phyloP scores from a whole-genome alignment of 2,888 invertebrate genomes.

The Pandemis corylana region DNA sequence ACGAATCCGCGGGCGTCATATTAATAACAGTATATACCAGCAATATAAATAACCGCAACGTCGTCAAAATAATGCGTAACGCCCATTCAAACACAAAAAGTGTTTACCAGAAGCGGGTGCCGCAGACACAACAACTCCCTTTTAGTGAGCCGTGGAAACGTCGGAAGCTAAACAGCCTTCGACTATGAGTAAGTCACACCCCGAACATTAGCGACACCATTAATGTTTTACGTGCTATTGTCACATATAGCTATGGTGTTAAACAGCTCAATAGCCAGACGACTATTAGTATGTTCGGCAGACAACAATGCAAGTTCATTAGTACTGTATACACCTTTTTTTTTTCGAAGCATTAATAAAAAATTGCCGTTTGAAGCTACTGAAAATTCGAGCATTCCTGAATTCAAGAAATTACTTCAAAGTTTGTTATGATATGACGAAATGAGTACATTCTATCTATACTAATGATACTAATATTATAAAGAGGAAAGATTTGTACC shows the following conservation, averaged over 20 bases:
- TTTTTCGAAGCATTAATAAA: too few species aligned
- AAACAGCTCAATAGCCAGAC: background rate
- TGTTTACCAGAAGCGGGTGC: background rate
- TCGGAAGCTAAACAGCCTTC: background rate
- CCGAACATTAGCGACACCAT: conserved; percentile 7
- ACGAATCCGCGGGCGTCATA: background rate
- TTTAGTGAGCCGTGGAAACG: background rate
- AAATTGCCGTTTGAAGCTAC: too few species aligned
- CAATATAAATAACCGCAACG: background rate
- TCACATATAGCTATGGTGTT: background rate
- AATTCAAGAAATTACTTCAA: background rate
- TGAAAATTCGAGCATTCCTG: background rate
- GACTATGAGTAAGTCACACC: conserved; percentile 5
- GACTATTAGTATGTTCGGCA: background rate
- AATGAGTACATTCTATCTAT: background rate
- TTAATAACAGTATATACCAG: background rate
- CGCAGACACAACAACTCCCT: conserved; percentile 6
- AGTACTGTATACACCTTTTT: background rate
- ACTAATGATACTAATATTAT: too few species aligned
- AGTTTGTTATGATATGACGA: background rate
- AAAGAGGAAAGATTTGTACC: too few species aligned
- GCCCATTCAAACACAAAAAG: background rate
- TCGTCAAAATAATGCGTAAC: background rate
- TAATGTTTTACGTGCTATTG: background rate
- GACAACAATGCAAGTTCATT: conserved; percentile 2